Conservation (phyloP, 2,888 invertebrate genomes). For the Phlogophora meticulosa region DNA sequence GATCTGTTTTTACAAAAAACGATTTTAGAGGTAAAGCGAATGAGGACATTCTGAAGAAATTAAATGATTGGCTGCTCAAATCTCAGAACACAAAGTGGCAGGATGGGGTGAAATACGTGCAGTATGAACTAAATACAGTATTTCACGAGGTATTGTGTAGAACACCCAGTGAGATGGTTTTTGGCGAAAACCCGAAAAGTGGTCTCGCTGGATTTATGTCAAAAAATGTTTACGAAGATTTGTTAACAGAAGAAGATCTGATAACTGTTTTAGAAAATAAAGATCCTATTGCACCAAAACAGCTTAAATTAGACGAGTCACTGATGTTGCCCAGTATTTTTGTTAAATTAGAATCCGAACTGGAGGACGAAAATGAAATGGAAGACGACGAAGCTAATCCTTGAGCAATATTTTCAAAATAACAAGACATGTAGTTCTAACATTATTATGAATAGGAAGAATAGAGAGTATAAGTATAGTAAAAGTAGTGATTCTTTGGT, state of each 20-base stretch:
- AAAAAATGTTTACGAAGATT: constrained; percentile 67
- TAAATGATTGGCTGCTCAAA: constrained; percentile 73
- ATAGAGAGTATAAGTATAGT: no score
- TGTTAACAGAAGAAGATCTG: constrained; percentile 73
- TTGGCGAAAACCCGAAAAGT: constrained; percentile 72
- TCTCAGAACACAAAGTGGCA: constrained; percentile 76
- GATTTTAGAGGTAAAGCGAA: constrained; percentile 73
- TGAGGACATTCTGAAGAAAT: constrained; percentile 74
- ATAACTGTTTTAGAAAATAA: constrained; percentile 67
- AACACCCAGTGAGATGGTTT: constrained; percentile 75
- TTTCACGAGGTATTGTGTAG: constrained; percentile 72
- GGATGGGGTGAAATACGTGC: constrained; percentile 77
- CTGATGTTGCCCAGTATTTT: constrained; percentile 72
- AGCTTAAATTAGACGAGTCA: constrained; percentile 72
- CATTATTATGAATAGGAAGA: no score
- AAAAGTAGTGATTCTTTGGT: not conserved
- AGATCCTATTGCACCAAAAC: constrained; percentile 63
- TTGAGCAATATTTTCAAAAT: not conserved
- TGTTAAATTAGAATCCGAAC: constrained; percentile 72
- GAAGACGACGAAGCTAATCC: constrained; percentile 23
- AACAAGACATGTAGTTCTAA: not conserved
- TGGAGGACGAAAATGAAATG: constrained; percentile 48
- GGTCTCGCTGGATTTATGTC: constrained; percentile 70
- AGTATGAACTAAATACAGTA: constrained; percentile 74
- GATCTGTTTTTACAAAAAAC: constrained; percentile 54